Evolutionary conservation across 2,888 invertebrate species (phyloP).

Genomic region (Carcina quercana): DNA sequence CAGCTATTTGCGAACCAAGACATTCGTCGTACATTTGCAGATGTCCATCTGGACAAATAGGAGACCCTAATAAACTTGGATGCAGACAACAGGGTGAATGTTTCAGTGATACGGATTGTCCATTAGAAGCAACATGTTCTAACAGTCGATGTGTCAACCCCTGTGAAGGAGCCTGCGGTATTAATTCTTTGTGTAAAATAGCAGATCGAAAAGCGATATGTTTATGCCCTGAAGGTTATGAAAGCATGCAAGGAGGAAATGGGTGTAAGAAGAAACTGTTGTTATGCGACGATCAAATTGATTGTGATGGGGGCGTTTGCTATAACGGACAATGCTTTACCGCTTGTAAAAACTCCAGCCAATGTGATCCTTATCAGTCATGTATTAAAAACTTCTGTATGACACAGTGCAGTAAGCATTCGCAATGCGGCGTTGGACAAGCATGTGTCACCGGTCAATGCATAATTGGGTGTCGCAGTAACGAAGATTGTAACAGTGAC

Average conservation of each 20-base stretch:
- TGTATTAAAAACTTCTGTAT: conserved; percentile 87
- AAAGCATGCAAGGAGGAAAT: conserved; percentile 70
- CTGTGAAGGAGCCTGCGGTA: conserved; percentile 87
- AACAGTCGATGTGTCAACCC: conserved; percentile 85
- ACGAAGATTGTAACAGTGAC: conserved; percentile 83
- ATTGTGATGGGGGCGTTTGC: conserved; percentile 87
- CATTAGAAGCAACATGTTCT: conserved; percentile 81
- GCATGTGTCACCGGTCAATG: conserved; percentile 89
- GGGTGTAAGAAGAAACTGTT: conserved; percentile 83
- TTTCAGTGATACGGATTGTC: conserved; percentile 83
- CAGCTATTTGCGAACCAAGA: conserved; percentile 84
- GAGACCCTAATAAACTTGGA: conserved; percentile 84
- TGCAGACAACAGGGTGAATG: conserved; percentile 87
- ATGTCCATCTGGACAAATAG: conserved; percentile 84
- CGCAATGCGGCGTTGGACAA: conserved; percentile 85
- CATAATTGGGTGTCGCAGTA: conserved; percentile 87
- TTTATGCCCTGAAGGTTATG: conserved; percentile 84
- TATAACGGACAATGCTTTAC: conserved; percentile 88
- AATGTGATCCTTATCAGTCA: conserved; percentile 86
- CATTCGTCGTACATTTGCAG: conserved; percentile 82
- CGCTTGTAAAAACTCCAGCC: conserved; percentile 83
- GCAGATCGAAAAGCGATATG: conserved; percentile 85
- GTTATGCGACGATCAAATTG: conserved; percentile 79
- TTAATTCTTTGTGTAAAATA: conserved; percentile 87
- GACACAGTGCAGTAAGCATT: conserved; percentile 85